Conservation (phyloP, 2,888 invertebrate genomes). For the Phengaris arion region DNA sequence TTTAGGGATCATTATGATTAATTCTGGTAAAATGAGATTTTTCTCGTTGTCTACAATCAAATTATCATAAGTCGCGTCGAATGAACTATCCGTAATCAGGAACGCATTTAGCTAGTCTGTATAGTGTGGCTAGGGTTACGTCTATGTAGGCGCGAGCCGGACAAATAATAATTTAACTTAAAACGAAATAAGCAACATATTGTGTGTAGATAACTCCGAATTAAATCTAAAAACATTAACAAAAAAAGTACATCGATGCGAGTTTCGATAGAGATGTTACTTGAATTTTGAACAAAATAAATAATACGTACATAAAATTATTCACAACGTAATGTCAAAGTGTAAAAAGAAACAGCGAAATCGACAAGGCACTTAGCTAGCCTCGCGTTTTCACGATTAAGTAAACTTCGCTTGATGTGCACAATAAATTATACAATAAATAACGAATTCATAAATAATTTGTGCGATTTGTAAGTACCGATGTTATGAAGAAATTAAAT, state of each 20-base stretch:
- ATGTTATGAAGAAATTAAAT: slow-evolving; percentile 44
- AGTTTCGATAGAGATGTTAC: slow-evolving; percentile 61
- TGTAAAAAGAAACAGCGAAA: slow-evolving; percentile 39
- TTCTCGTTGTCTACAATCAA: slow-evolving; percentile 27
- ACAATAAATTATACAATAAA: slow-evolving; percentile 62
- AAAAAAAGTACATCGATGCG: slow-evolving; percentile 62
- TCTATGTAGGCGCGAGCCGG: slow-evolving; percentile 18
- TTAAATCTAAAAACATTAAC: slow-evolving; percentile 66
- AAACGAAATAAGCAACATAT: slow-evolving; percentile 63
- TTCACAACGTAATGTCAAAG: slow-evolving; percentile 41
- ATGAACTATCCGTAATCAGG: slow-evolving; percentile 24
- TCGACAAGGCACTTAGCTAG: slow-evolving; percentile 40
- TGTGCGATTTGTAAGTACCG: slow-evolving; percentile 73
- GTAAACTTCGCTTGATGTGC: slow-evolving; percentile 65
- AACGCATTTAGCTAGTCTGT: slow-evolving; percentile 26
- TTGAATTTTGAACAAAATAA: slow-evolving; percentile 42
- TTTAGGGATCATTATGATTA: slow-evolving; percentile 58
- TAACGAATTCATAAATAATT: slow-evolving; percentile 55
- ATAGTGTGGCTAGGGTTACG: slow-evolving; percentile 5
- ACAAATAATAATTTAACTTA: slow-evolving; percentile 37
- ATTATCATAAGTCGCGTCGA: slow-evolving; percentile 9
- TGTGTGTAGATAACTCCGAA: slow-evolving; percentile 49
- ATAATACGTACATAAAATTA: slow-evolving; percentile 40
- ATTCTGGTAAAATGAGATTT: slow-evolving; percentile 41
- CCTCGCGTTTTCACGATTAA: slow-evolving; percentile 53